phyloP scores from a whole-genome alignment of 1,140 invertebrate species.

The silkworm (Bombyx mori) region DNA sequence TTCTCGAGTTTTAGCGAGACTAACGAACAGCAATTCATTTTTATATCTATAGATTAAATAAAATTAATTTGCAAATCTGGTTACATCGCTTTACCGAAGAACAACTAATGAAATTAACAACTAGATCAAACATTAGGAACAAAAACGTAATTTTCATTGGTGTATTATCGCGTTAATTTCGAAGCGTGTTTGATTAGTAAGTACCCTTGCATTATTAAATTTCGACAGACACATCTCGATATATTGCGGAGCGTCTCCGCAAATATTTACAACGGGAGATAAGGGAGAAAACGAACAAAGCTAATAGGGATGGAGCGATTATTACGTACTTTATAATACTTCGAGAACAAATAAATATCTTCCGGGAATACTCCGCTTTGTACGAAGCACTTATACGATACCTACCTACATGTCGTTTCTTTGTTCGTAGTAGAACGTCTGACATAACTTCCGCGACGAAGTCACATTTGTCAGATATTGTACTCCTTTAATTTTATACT shows the following conservation, averaged over 20 bases:
- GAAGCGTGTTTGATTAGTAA: constrained; percentile 16
- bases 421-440: background rate
- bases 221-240: constrained; percentile 19
- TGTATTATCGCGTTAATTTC: constrained; percentile 19
- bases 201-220: constrained; percentile 21
- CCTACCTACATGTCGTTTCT: background rate
- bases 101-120: too few species aligned
- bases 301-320: constrained; percentile 18
- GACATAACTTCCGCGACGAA: too few species aligned
- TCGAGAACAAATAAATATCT: constrained; percentile 15
- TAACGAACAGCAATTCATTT: too few species aligned
- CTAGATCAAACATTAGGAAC: too few species aligned
- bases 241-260: constrained; percentile 16
- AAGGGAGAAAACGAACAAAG: constrained; percentile 17
- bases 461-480: too few species aligned
- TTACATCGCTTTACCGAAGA: too few species aligned
- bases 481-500: too few species aligned
- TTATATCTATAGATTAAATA: too few species aligned
- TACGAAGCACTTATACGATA: background rate
- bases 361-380: background rate
- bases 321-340: constrained; percentile 17
- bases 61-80: too few species aligned
- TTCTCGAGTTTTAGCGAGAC: too few species aligned
- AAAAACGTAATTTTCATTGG: background rate
- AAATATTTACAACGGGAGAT: constrained; percentile 20